A percentile compares a stretch with the other conserved stretches of the same genome.
Evolutionary conservation across 2,113 vertebrate genomes (phyloP).

Genomic region (Poicephalus meyeri): DNA sequence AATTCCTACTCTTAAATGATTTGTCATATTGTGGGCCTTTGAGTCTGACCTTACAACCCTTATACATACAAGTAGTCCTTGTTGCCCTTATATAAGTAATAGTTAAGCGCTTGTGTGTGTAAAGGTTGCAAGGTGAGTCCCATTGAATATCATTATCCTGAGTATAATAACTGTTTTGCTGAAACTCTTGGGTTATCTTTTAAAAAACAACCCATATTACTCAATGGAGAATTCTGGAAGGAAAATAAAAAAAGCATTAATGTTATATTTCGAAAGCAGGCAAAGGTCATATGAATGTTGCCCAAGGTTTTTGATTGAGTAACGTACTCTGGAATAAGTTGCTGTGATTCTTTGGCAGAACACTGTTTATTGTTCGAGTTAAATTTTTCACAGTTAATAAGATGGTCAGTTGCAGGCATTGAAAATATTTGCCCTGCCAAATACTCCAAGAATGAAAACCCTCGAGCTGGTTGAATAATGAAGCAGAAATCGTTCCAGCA

Average conservation of each 20-base stretch:
- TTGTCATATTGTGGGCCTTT: neutral
- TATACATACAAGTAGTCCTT: neutral
- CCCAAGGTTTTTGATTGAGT: constrained; percentile 42
- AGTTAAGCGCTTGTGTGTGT: neutral
- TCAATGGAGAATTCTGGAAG: neutral
- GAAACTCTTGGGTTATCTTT: constrained; percentile 35
- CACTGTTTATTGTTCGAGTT: constrained; percentile 44
- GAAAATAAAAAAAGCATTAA: constrained; percentile 8
- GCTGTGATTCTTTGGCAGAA: constrained; percentile 44
- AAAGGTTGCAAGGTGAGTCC: constrained; percentile 29
- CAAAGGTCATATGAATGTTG: constrained; percentile 47
- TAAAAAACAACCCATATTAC: constrained; percentile 12
- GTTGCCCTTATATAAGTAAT: neutral
- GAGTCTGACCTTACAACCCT: constrained; percentile 11
- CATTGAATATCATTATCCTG: constrained; percentile 42
- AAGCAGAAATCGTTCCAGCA: constrained; percentile 5
- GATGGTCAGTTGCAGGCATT: constrained; percentile 36
- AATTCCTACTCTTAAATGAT: constrained; percentile 8
- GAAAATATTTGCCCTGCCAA: constrained; percentile 62
- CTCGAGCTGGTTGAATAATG: constrained; percentile 11
- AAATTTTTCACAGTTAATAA: constrained; percentile 64
- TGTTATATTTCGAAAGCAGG: constrained; percentile 24
- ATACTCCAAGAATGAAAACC: constrained; percentile 22
- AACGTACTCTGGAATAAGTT: constrained; percentile 54
- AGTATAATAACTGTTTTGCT: constrained; percentile 9